Base-by-base conservation (phyloP, 2,113 vertebrate species). In the Ochotona curzoniae region DNA sequence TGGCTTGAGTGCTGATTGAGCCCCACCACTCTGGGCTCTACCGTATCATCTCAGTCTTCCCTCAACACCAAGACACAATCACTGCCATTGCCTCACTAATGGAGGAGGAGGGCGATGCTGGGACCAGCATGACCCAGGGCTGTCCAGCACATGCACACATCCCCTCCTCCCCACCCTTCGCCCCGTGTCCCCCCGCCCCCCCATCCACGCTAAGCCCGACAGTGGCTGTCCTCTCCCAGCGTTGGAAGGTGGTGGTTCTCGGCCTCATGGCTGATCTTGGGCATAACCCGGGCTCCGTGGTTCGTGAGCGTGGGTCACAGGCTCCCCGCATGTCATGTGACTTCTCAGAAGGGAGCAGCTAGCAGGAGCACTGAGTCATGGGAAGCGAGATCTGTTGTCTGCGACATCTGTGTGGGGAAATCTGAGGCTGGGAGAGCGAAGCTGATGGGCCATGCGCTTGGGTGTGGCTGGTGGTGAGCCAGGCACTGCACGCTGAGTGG, bases 401-500 rank as follows among this genome's bases (percentile, higher is more conserved):
- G 14, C 54, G 14, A 18, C 54, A 14, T 3, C 51, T 0, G 0
- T 28, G 8, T 6, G 8, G 80, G 70, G 74, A 85, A 80, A 57
- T 80, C 38, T 44, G 38, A 91, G 74, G 67, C 61, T 6, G 4
- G 14, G 21, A 35, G 26, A 17, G 4, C n/a, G 4, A 26, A 2
- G 11, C 13, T 3, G 6, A 20, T 4, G 3, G 32, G 60, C 44
- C 21, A 25, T 8, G 1, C 3, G 32, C 70, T 79, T 3, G 6
- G 1, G 25, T 0, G 0, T 21, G 18, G 23, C 47, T 18, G 10
- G 3, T 0, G 2, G 9, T 5, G 26, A 11, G 8, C 61, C 51
- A 1, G 23, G 25, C 21, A 1, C 26, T 17, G 70, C 12, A 26
- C 8, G 1, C 0, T 32, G 61, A 44, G 38, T 44, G 38, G 38